Conservation (phyloP, 2,797 vertebrate genomes). For the Neoniphon sammara region DNA sequence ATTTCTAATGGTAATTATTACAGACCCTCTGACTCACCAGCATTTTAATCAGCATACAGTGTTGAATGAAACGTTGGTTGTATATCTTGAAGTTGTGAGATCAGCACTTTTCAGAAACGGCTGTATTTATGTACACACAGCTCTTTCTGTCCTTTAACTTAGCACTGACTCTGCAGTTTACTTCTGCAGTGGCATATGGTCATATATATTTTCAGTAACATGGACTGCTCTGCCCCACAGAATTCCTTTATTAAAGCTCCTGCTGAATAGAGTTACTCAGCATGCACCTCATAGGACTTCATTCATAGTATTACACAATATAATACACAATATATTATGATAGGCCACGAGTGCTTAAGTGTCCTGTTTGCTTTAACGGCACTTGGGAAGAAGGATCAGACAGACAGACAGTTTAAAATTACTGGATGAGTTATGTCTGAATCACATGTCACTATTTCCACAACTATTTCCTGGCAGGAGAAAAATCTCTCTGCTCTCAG, state of each 20-base stretch:
- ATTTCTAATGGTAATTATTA: conserved; percentile 11
- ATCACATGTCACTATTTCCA: not conserved
- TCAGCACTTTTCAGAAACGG: conserved; percentile 24
- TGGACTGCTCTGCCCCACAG: not conserved
- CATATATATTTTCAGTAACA: conserved; percentile 4
- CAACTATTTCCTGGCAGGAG: not conserved
- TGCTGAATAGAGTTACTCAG: not conserved
- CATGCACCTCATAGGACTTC: not conserved
- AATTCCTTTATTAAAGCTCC: not conserved
- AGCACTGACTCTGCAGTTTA: conserved; percentile 13
- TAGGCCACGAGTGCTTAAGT: conserved; percentile 1
- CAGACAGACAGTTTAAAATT: conserved; percentile 12
- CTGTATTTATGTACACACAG: conserved; percentile 21
- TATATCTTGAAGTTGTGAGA: conserved; percentile 13
- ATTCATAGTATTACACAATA: not conserved
- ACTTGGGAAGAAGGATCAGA: conserved; percentile 10
- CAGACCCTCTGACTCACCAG: not conserved
- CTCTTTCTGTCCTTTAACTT: not conserved
- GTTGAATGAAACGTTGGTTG: conserved; percentile 10
- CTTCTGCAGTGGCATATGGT: conserved; percentile 8
- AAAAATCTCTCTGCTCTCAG: not conserved
- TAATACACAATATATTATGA: not conserved
- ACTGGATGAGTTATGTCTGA: conserved; percentile 12
- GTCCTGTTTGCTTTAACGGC: conserved; percentile 8
- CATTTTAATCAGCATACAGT: conserved; percentile 12